Conservation (phyloP, 2,113 vertebrate genomes). For the Dunckerocampus dactyliophorus region DNA sequence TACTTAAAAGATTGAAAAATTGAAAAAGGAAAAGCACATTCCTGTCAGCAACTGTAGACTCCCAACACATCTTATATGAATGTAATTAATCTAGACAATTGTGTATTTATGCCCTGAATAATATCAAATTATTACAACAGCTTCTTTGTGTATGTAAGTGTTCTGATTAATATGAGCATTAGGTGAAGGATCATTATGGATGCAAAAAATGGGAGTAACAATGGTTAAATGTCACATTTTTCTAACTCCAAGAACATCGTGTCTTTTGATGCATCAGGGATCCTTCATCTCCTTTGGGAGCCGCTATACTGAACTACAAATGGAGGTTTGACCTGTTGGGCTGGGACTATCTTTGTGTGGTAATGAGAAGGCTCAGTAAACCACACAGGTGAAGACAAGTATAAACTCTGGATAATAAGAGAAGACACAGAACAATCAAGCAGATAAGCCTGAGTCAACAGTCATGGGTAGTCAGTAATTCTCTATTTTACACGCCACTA, state of each 20-base stretch:
- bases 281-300: not conserved
- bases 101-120: too few relatives aligned
- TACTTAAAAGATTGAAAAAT: too few relatives aligned
- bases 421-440: conserved; percentile 1
- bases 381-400: not conserved
- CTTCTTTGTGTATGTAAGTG: not conserved
- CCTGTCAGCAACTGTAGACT: too few relatives aligned
- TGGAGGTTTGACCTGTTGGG: not conserved
- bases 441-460: not conserved
- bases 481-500: not conserved
- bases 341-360: not conserved
- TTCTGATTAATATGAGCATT: not conserved
- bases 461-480: not conserved
- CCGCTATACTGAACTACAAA: conserved; percentile 1
- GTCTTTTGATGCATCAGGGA: not conserved
- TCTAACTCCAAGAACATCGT: not conserved
- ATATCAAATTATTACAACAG: not conserved
- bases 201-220: not conserved
- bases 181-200: not conserved
- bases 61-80: too few relatives aligned
- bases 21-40: too few relatives aligned
- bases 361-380: conserved; percentile 1
- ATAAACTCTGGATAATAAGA: not conserved
- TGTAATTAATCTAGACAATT: too few relatives aligned
- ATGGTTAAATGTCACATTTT: not conserved